Evolutionary conservation across 2,113 vertebrate species (phyloP), one percentile per base, ranked within the genome.

Genomic region (Phyllostomus hastatus): DNA sequence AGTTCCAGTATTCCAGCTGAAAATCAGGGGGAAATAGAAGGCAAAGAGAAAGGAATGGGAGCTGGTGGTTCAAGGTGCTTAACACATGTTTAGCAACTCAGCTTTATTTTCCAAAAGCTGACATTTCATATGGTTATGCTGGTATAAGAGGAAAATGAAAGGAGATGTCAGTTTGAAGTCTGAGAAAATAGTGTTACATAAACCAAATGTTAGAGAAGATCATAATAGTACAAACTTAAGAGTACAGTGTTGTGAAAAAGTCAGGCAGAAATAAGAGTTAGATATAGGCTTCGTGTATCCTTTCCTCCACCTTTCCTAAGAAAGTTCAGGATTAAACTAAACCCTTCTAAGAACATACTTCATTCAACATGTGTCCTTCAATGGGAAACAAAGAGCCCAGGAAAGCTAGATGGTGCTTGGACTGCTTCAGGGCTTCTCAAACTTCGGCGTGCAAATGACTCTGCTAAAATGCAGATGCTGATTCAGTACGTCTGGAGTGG

Each of bases 71-170:
- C n/a, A 64, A 91, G 59, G 10, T 38, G 35, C 4, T 52, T 83
- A 90, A 93, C 41, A 54, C 64, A 59, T 38, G 79, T 12, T 76
- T 54, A 97, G 72, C 54, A 91, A 95, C 24, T 95, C 78, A 82
- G 69, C 38, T 95, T 46, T 79, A 41, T 35, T 94, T 87, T 70
- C 38, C 54, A 82, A 75, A 96, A 66, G 69, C 57, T 83, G 43
- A 61, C 91, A 88, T 69, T 89, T 96, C 76, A 89, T 12, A 76
- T 52, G 69, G 52, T 87, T 16, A 4, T 20, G 73, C 38, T 69
- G 46, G 46, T 78, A 2, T 19, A 43, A 66, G 31, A 79, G 50
- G 73, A 35, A 91, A 86, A 67, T 17, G 22, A 85, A 87, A 92
- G 83, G 16, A 78, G 33, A 85, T 12, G 33, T n/a, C 35, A 78